Percentiles rank a stretch among this genome's conserved stretches.
Evolutionary conservation across 2,113 vertebrate genomes (phyloP).

Genomic region (Dipodomys spectabilis): DNA sequence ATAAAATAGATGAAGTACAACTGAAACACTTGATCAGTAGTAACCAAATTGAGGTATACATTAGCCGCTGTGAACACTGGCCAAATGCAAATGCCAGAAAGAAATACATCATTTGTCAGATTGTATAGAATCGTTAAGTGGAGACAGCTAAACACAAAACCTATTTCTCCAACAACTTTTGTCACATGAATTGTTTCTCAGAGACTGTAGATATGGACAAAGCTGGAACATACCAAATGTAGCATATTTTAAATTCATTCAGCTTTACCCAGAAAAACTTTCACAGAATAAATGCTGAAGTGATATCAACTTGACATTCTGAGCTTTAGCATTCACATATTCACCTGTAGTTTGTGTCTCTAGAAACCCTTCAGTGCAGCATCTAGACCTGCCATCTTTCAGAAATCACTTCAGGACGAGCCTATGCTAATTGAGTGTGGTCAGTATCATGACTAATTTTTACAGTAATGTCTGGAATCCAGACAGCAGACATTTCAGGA

Average conservation of each 20-base stretch:
- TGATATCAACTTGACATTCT: background rate
- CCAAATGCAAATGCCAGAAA: background rate
- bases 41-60: background rate
- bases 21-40: background rate
- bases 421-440: background rate
- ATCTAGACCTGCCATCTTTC: background rate
- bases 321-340: background rate
- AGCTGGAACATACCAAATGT: background rate
- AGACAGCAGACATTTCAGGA: background rate
- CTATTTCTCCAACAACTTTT: constrained; percentile 8
- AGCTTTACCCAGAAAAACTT: background rate
- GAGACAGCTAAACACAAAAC: background rate
- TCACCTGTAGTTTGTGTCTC: background rate
- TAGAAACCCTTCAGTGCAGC: background rate
- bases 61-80: background rate
- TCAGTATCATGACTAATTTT: background rate
- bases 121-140: background rate
- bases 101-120: background rate
- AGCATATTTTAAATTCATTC: background rate
- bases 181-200: background rate
- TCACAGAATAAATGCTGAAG: background rate
- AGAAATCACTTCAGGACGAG: background rate
- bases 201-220: background rate
- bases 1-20: background rate
- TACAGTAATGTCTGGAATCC: background rate